Percentiles rank a stretch among this genome's conserved stretches.
Evolutionary conservation across 2,113 vertebrate species (phyloP).

Genomic region (Poecilia latipinna): DNA sequence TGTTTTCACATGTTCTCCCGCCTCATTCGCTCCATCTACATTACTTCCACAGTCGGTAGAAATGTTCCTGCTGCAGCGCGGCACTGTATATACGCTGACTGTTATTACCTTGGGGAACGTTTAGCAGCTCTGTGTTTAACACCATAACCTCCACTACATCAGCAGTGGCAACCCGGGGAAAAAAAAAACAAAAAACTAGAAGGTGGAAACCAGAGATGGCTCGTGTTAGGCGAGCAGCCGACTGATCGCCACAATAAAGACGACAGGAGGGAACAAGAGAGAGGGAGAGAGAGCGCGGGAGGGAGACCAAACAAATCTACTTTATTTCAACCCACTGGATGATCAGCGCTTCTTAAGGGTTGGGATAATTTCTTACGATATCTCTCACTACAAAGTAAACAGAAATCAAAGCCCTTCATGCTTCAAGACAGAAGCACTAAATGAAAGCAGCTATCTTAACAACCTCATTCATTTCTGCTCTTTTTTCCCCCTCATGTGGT

Average conservation of each 20-base stretch:
- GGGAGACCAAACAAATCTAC: constrained; percentile 41
- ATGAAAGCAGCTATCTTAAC: constrained; percentile 76
- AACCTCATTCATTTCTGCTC: constrained; percentile 63
- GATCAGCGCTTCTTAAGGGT: constrained; percentile 75
- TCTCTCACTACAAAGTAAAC: constrained; percentile 79
- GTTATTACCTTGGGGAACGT: constrained; percentile 79
- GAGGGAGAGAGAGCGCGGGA: constrained; percentile 28
- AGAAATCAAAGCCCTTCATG: constrained; percentile 78
- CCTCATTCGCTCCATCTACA: constrained; percentile 26
- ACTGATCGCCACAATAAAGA: constrained; percentile 74
- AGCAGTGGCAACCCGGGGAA: constrained; percentile 48
- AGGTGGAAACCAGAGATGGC: constrained; percentile 74
- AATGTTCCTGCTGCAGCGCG: constrained; percentile 39
- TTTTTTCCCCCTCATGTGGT: constrained; percentile 45
- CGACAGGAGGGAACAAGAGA: constrained; percentile 30
- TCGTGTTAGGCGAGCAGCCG: constrained; percentile 61
- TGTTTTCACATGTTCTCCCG: not conserved
- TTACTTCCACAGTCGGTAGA: constrained; percentile 44
- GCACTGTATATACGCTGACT: constrained; percentile 65
- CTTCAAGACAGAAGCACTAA: constrained; percentile 65
- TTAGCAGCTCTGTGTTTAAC: constrained; percentile 82
- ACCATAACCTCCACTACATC: constrained; percentile 76
- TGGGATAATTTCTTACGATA: constrained; percentile 76
- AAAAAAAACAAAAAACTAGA: constrained; percentile 63
- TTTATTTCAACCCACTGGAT: constrained; percentile 77